Evolutionary conservation across 2,797 vertebrate genomes (phyloP).

Genomic region (Smutsia gigantea): DNA sequence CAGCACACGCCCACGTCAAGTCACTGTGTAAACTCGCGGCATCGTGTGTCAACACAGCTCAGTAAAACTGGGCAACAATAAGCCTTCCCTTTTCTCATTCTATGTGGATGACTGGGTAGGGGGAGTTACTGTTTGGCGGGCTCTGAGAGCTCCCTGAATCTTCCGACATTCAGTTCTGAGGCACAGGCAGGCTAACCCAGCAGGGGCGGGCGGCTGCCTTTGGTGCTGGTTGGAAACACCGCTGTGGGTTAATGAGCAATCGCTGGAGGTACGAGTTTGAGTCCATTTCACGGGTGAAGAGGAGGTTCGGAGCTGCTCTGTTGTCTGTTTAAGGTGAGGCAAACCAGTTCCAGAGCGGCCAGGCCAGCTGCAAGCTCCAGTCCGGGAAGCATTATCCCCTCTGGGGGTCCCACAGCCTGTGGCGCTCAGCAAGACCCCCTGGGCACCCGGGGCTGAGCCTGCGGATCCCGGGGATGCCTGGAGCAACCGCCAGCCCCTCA

Average conservation of each 20-base stretch:
- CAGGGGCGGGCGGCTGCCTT: background rate
- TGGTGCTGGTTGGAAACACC: too few relatives aligned
- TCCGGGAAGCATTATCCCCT: too few relatives aligned
- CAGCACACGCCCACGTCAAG: rapidly evolving
- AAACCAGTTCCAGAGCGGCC: background rate
- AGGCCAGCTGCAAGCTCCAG: background rate
- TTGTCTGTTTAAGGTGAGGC: too few relatives aligned
- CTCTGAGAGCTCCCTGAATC: background rate
- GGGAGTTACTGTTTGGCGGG: background rate
- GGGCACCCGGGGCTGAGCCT: background rate
- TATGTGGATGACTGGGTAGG: background rate
- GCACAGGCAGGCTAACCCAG: background rate
- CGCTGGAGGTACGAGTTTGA: too few relatives aligned
- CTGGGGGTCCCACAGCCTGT: background rate
- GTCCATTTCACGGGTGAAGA: too few relatives aligned
- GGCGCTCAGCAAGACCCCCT: background rate
- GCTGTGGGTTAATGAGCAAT: background rate
- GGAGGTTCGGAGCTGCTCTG: background rate
- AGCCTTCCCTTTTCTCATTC: background rate
- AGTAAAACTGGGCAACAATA: background rate
- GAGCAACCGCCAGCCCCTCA: background rate
- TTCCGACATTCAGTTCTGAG: background rate
- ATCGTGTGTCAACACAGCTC: background rate
- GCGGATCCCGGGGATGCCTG: background rate
- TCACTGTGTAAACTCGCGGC: background rate